Percentiles rank a stretch among this genome's conserved stretches.
Conservation (phyloP, 2,113 vertebrate genomes). For the Leucopsar rothschildi region DNA sequence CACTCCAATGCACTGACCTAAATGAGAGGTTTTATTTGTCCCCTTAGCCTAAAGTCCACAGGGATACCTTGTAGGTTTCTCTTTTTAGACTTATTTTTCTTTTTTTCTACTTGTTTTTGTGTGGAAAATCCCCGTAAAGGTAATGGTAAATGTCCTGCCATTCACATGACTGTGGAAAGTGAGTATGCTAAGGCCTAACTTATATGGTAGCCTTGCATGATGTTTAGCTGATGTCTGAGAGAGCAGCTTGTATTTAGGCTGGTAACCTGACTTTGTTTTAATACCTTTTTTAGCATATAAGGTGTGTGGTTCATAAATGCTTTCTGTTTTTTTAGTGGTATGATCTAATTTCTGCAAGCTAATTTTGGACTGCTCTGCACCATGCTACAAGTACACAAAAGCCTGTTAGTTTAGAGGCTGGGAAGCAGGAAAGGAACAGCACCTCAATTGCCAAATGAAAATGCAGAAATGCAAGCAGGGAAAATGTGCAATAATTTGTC, state of each 20-base stretch:
- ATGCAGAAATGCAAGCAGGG: not conserved
- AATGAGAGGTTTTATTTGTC: not conserved
- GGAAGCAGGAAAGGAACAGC: not conserved
- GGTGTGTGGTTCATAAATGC: not conserved
- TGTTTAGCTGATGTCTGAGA: not conserved
- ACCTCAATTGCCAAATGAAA: rapidly evolving
- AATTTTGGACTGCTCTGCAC: not conserved
- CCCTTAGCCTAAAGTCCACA: not conserved
- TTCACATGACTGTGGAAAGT: not conserved
- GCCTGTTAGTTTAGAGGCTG: not conserved
- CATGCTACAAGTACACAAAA: not conserved
- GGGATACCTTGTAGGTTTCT: not conserved
- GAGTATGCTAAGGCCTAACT: not conserved
- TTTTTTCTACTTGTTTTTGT: not conserved
- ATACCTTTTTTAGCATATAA: not conserved
- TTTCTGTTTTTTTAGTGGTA: not conserved
- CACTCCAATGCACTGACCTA: not conserved
- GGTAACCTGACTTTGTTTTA: not conserved
- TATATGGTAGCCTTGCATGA: not conserved
- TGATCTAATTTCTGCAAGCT: not conserved
- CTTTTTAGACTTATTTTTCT: not conserved
- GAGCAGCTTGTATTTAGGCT: not conserved
- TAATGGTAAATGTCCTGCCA: not conserved
- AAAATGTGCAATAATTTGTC: not conserved
- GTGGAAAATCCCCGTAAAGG: conserved; percentile 2